These are phyloP conservation scores for Arremon aurantiirostris DNA, from an alignment of 2,797 vertebrate genomes.

Conservation along the genomic window DNA sequence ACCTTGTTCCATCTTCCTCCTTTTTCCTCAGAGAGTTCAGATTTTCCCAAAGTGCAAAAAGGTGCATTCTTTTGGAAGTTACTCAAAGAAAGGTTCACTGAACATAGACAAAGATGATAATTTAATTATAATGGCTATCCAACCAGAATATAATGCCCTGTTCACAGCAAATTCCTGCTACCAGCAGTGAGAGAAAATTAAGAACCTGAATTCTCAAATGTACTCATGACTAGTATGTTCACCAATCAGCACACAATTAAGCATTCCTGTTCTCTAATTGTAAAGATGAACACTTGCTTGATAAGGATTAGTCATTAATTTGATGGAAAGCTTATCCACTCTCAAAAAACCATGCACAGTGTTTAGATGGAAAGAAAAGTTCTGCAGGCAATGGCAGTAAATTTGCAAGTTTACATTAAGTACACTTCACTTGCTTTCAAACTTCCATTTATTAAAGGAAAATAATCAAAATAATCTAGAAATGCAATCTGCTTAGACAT, in stretches of 20 bases:
- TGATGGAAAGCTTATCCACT: conserved; percentile 4
- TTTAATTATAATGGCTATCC: conserved; percentile 61
- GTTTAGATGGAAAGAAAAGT: not conserved
- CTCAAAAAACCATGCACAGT: not conserved
- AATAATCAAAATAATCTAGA: conserved; percentile 6
- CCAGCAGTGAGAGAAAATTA: conserved; percentile 35
- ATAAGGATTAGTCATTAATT: conserved; percentile 30
- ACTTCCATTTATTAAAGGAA: not conserved
- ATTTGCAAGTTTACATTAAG: not conserved
- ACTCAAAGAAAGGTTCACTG: conserved; percentile 59
- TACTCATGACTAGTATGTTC: not conserved
- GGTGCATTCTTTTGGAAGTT: conserved; percentile 44
- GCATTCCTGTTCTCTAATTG: not conserved
- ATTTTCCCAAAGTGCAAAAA: conserved; percentile 55
- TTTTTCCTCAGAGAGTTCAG: not conserved
- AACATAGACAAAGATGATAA: conserved; percentile 61
- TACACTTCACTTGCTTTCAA: not conserved
- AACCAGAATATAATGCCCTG: conserved; percentile 61
- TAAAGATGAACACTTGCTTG: conserved; percentile 2
- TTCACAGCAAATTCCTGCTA: conserved; percentile 68
- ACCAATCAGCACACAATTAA: not conserved
- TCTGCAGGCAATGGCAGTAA: not conserved
- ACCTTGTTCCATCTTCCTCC: conserved; percentile 45
- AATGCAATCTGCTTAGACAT: not conserved
- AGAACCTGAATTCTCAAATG: conserved; percentile 28